These are phyloP conservation scores for Larimichthys crocea DNA, from an alignment of 2,113 vertebrate species.

Conservation along the genomic window DNA sequence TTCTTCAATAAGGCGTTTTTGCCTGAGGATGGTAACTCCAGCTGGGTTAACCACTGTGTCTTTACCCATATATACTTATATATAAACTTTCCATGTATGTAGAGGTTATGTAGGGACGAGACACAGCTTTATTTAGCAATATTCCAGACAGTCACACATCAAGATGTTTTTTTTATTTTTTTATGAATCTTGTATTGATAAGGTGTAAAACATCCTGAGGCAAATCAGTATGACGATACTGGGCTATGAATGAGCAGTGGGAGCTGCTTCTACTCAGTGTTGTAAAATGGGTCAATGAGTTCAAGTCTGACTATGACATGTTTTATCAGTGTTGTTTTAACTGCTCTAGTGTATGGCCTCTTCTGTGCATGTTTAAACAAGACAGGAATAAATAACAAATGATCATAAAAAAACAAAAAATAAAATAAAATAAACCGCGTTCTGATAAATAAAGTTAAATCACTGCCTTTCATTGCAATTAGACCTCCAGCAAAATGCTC, in stretches of 20 bases:
- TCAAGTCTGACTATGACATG: background rate
- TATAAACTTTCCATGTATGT: background rate
- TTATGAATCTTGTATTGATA: no score
- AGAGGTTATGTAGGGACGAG: background rate
- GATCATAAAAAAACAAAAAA: background rate
- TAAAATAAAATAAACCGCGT: background rate
- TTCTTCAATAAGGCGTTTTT: slow-evolving; percentile 38
- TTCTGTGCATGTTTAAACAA: background rate
- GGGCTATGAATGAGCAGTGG: background rate
- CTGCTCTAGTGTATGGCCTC: background rate
- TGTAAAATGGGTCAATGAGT: background rate
- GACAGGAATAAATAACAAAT: background rate
- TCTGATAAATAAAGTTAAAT: background rate
- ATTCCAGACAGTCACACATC: no score
- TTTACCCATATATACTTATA: background rate
- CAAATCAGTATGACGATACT: no score
- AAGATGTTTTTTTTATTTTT: no score
- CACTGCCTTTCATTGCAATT: background rate
- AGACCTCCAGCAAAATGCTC: background rate
- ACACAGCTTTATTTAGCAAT: background rate
- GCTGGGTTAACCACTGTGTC: slow-evolving; percentile 7
- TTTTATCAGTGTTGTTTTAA: background rate
- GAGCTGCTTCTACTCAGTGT: background rate
- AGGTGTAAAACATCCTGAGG: no score
- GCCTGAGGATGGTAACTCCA: slow-evolving; percentile 49